A percentile compares a stretch with the other conserved stretches of the same genome.
These are phyloP conservation scores for Forbesichthys papilliferus DNA, from an alignment of 2,113 vertebrate species.

Conservation along the genomic window DNA sequence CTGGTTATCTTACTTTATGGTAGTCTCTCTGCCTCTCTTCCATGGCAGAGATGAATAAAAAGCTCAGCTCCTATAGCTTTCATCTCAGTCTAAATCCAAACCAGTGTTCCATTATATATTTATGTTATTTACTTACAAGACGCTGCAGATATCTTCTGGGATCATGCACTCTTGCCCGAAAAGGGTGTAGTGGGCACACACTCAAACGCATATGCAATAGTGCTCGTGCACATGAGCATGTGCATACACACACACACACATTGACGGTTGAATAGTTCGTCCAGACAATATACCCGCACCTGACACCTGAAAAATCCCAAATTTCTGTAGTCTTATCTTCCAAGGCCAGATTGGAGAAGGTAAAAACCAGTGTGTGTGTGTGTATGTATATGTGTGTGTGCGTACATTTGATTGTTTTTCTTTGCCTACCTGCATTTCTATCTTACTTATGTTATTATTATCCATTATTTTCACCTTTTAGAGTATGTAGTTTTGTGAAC, in stretches of 20 bases:
- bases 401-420: conserved; percentile 2
- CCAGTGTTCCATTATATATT: conserved; percentile 63
- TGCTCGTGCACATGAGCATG: conserved; percentile 12
- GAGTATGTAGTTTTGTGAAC: no score
- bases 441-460: background rate
- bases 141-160: conserved; percentile 53
- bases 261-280: conserved; percentile 22
- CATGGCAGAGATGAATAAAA: conserved; percentile 50
- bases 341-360: conserved; percentile 52
- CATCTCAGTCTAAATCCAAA: conserved; percentile 59
- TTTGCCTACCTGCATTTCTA: conserved; percentile 15
- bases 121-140: conserved; percentile 64
- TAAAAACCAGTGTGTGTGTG: conserved; percentile 33
- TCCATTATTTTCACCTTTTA: conserved; percentile 13
- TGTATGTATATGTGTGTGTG: conserved; percentile 25
- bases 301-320: conserved; percentile 61
- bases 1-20: background rate
- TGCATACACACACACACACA: background rate
- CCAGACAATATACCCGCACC: conserved; percentile 63
- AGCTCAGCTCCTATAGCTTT: conserved; percentile 48
- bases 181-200: conserved; percentile 21
- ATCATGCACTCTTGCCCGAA: conserved; percentile 5
- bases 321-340: conserved; percentile 65
- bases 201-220: no score
- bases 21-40: conserved; percentile 22